Base-by-base conservation (phyloP, 2,113 vertebrate genomes). In the Arvicanthis niloticus region DNA sequence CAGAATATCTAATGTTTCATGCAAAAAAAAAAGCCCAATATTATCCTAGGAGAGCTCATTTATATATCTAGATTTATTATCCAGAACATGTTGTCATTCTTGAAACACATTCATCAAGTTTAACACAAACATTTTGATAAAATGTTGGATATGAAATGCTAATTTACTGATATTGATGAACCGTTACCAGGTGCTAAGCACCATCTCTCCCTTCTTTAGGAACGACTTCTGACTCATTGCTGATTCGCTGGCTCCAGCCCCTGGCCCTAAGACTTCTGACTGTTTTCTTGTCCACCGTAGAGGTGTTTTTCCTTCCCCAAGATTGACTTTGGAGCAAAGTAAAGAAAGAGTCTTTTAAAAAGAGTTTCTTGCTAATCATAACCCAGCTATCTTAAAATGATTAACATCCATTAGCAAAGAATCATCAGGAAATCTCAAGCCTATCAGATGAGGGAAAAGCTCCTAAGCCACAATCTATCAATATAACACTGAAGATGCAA, bases 21-120 rank as follows among this genome's bases (percentile, higher is more conserved):
- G 62, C 11, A 45, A 29, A 86, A 91, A 45, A 29, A 86, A 91
- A 58, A 19, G 48, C 4, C 56, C 68, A 70, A 0, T 65, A 31
- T 75, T 94, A 45, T 48, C 48, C 77, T 31, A 51, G 45, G 21
- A 22, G 92, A 48, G 22, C 60, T 76, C 42, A 82, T 88, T 85
- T 72, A 40, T 68, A 12, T 53, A 40, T 80, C 42, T 60, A 94
- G 13, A 45, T 7, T 76, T 58, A 85, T 76, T 26, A 34, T 68
- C 67, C 19, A 76, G n/a, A 76, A 78, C 81, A 40, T 94, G n/a
- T 53, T 81, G 53, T 42, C 86, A 90, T 56, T 88, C 78, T 29
- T 68, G n/a, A 96, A 75, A 84, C 60, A 65, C 24, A 72, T 97
- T 90, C 31, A 84, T 95, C 58, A 86, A 2, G 31, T 53, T n/a